phyloP scores from a whole-genome alignment of 2,113 vertebrate genomes.

The Lontra canadensis region DNA sequence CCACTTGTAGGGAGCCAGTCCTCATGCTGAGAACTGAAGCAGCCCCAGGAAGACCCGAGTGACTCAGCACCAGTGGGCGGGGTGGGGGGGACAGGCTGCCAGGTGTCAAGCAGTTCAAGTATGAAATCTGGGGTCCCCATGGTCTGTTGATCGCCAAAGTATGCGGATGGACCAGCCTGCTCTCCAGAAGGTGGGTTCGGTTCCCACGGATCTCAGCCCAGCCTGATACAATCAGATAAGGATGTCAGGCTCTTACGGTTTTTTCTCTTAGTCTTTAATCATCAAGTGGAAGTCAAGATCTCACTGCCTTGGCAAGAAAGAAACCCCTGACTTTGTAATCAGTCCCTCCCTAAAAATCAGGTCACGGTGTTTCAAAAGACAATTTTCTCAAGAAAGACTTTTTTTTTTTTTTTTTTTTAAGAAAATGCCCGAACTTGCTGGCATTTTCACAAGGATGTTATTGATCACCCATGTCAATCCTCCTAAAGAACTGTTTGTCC shows the following conservation, averaged over 20 bases:
- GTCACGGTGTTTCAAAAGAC: conserved; percentile 15
- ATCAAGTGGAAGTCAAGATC: neutral
- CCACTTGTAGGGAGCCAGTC: neutral
- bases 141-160: neutral
- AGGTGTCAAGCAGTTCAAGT: too few species aligned
- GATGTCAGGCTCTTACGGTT: neutral
- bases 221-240: neutral
- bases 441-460: conserved; percentile 39
- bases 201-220: neutral
- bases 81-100: neutral
- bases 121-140: neutral
- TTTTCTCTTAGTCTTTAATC: conserved; percentile 22
- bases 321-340: neutral
- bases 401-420: neutral
- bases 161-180: neutral
- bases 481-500: conserved; percentile 20
- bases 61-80: neutral
- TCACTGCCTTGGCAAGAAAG: neutral
- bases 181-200: neutral
- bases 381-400: conserved; percentile 13
- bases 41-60: neutral
- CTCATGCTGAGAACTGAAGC: neutral
- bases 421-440: conserved; percentile 19
- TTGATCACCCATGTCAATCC: conserved; percentile 25
- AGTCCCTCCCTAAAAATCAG: conserved; percentile 35